These are phyloP conservation scores for Trochalopteron elliotii DNA, from an alignment of 2,113 vertebrate genomes.

Conservation along the genomic window DNA sequence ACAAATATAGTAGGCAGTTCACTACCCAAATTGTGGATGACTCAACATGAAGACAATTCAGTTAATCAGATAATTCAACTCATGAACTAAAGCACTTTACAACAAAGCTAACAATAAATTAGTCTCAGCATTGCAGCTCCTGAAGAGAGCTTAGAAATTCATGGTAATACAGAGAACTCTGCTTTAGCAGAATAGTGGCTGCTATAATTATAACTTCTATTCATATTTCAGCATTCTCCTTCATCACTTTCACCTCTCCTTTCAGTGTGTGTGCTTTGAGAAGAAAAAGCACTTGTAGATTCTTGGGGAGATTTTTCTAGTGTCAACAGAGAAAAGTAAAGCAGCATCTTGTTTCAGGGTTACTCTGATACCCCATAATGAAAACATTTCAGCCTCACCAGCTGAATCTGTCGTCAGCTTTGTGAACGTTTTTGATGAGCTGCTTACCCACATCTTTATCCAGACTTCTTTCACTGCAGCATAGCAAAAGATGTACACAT, in stretches of 20 bases:
- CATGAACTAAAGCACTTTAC: neutral
- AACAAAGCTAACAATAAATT: neutral
- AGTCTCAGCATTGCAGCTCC: neutral
- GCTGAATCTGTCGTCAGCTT: neutral
- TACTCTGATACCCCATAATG: neutral
- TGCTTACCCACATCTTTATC: neutral
- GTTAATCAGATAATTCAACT: neutral
- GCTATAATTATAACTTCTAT: neutral
- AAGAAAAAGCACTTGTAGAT: neutral
- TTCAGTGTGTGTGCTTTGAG: neutral
- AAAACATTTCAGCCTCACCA: rapidly evolving
- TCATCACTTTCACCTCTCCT: neutral
- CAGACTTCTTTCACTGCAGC: neutral
- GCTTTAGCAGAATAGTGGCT: neutral
- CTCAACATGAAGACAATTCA: neutral
- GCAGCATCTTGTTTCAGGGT: neutral
- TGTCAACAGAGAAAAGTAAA: neutral
- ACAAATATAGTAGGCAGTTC: neutral
- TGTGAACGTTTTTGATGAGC: neutral
- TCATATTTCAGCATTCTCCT: neutral
- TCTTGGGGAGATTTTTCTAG: neutral
- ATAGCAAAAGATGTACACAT: neutral
- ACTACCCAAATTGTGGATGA: neutral
- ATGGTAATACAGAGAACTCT: neutral
- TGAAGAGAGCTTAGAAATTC: neutral